Conservation (phyloP, 2,888 invertebrate genomes). For the Rhopalosiphum nymphaeae region DNA sequence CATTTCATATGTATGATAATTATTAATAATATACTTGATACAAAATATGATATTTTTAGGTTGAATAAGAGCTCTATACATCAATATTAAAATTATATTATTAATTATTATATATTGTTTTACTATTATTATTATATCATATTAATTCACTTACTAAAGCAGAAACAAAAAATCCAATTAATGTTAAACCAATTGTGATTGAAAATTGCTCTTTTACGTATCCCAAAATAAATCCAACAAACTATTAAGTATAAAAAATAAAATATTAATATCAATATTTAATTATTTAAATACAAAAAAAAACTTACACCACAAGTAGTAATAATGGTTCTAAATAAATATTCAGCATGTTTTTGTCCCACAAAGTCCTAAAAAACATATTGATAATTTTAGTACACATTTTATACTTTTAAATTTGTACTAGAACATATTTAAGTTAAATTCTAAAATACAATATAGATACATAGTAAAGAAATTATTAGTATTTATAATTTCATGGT, state of each 20-base stretch:
- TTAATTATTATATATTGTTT: neutral
- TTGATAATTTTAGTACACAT: neutral
- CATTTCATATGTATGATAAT: neutral
- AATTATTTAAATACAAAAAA: neutral
- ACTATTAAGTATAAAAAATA: slow-evolving; percentile 70
- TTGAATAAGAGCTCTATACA: neutral
- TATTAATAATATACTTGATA: neutral
- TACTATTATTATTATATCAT: neutral
- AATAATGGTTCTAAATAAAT: slow-evolving; percentile 89
- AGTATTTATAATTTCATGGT: neutral
- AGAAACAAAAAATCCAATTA: slow-evolving; percentile 90
- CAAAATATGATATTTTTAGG: neutral
- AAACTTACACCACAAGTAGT: slow-evolving; percentile 84
- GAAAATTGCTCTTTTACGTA: slow-evolving; percentile 96
- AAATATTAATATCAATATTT: slow-evolving; percentile 44
- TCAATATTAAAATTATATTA: neutral
- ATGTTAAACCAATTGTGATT: slow-evolving; percentile 92
- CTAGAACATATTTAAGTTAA: neutral
- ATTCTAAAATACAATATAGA: neutral
- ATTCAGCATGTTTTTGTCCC: slow-evolving; percentile 91
- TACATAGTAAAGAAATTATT: neutral
- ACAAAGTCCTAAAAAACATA: slow-evolving; percentile 81
- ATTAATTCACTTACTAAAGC: slow-evolving; percentile 76
- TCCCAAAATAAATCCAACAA: slow-evolving; percentile 92
- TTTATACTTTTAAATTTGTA: neutral